Evolutionary conservation across 2,888 invertebrate species (phyloP), one percentile per base, ranked within the genome.

Genomic region (Globia sparganii): DNA sequence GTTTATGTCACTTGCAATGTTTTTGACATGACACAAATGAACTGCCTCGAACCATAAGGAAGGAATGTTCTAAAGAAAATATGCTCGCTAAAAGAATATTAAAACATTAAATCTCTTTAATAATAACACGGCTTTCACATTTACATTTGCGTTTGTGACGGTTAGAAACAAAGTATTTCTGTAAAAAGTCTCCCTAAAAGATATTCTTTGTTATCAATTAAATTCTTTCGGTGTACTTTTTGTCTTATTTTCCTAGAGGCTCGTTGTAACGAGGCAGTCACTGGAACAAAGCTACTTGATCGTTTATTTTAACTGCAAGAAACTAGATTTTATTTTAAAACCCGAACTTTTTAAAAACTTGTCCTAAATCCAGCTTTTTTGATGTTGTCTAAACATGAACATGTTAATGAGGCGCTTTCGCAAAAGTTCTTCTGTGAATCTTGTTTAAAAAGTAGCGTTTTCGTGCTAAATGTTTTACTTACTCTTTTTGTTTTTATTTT

Each of bases 121-220:
- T 37, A 81, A 77, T 82, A 84, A 84, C 70, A 79, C 56, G 58
- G 49, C 59, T 72, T 74, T 65, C 53, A 61, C 49, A 77, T 86
- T 87, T 77, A 72, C 73, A 81, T 83, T 81, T 78, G 70, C 72
- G 75, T 80, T 87, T 77, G 46, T 68, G 80, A 80, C 75, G 82
- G 85, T 88, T 81, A 75, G 34, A 69, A 80, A 72, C 70, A 87
- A 83, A 78, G 75, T 78, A 77, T 83, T 82, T 78, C 77, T 72
- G 75, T 75, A 88, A 77, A 81, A 80, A 75, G 40, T 71, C 75
- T 66, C 49, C 69, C 61, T 59, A 80, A 81, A 90, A 90, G 93
- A 91, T 92, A 93, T 94, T 94, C 92, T 90, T 91, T 90, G 90
- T 89, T 93, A 95, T 94, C 95, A 96, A 96, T 95, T 95, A 95